These are phyloP conservation scores for Pseudochirops cupreus DNA, from an alignment of 2,797 vertebrate genomes.

Conservation along the genomic window DNA sequence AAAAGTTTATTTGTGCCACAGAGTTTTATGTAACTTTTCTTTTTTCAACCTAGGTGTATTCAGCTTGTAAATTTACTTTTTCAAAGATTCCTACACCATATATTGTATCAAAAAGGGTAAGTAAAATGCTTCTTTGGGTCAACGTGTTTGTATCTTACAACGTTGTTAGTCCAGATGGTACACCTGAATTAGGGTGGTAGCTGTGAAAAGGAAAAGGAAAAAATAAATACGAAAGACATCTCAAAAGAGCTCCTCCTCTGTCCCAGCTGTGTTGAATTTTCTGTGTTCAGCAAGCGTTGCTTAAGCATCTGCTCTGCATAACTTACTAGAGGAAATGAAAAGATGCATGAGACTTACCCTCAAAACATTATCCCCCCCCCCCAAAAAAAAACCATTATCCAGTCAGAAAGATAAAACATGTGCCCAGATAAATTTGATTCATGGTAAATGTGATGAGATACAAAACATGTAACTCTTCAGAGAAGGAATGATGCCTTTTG, in stretches of 20 bases:
- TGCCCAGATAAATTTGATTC: neutral
- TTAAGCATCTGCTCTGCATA: neutral
- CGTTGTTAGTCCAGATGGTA: neutral
- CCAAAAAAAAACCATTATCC: too few species aligned
- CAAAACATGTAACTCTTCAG: neutral
- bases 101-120: conserved; percentile 94
- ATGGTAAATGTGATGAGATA: neutral
- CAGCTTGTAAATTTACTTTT: conserved; percentile 95
- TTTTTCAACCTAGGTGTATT: conserved; percentile 91
- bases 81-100: conserved; percentile 97
- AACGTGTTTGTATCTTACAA: neutral
- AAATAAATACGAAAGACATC: neutral
- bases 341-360: neutral
- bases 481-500: neutral
- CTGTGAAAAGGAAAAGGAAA: neutral
- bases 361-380: neutral
- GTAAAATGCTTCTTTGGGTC: conserved; percentile 53
- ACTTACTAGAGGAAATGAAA: neutral
- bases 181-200: neutral
- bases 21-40: conserved; percentile 47
- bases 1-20: conserved; percentile 3
- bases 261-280: neutral
- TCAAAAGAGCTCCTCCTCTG: neutral
- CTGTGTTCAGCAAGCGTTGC: neutral
- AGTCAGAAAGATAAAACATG: neutral